Base-by-base conservation (phyloP, 2,888 invertebrate genomes). In the Seira musarum region DNA sequence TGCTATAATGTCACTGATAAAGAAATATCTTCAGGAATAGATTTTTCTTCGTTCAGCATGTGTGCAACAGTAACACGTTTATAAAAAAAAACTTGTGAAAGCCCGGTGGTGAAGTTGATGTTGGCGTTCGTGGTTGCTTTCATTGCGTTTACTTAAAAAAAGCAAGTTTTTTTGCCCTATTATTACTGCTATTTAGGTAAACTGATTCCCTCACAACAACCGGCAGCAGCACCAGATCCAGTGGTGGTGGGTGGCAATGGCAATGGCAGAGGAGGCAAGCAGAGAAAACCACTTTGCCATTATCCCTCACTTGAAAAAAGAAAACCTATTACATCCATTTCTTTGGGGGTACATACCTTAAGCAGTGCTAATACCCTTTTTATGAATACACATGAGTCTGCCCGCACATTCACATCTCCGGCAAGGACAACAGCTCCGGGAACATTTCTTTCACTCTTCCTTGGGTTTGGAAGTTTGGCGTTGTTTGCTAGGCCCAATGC, bases 151-250 rank as follows among this genome's bases (percentile, higher is more conserved):
- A n/a, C n/a, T n/a, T n/a, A n/a, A n/a, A n/a, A n/a, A n/a, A n/a
- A n/a, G 21, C 15, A 25, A n/a, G 24, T 15, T 24, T 71, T 49
- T 40, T 22, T 72, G 65, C 49, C 35, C 49, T 40, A 40, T 70
- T 61, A n/a, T 61, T 19, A 49, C 46, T 40, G 63, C 73, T 65
- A 74, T 74, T 74, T 66, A n/a, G 53, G 66, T 57, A 74, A 74
- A 67, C 66, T 74, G 74, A 74, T 74, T 74, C 74, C 40, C 60
- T 65, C 35, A 30, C 63, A 2, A 30, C 8, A 30, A 8, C 8
- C 30, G 8, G 30, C 30, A 2, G 30, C 8, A 30, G 2, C 8
- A 30, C 30, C 30, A 30, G 8, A 30, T n/a, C n/a, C n/a, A 30
- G 30, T 8, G 30, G 30, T 30, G 8, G 30, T 30, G 30, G 30